Base-by-base conservation (phyloP, 2,113 vertebrate genomes). In the Micromys minutus region DNA sequence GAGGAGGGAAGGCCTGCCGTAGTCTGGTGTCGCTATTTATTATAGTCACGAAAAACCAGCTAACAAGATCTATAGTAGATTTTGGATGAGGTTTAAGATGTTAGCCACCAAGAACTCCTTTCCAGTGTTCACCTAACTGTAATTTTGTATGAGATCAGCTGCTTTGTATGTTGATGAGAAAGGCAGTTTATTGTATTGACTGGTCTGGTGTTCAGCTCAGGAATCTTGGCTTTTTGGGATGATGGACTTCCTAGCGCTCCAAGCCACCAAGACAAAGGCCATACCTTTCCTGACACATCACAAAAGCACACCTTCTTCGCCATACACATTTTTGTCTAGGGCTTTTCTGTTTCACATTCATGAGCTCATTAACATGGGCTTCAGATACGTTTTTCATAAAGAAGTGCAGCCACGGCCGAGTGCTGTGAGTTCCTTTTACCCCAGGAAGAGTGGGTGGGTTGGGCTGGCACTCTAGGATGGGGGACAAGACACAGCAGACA, bases 361-460 rank as follows among this genome's bases (percentile, higher is more conserved):
- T 16, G 45, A 61, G 50, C 45, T 90, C 61, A 26, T 47, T 63
- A 34, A 42, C 39, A n/a, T n/a, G 36, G 39, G 45, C 90, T 72
- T 89, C 45, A 45, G 83, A 74, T 96, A 42, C 39, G 57, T 91
- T 92, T 94, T 90, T 87, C 90, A 80, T 47, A 22, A 90, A 63
- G 72, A 94, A 95, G 69, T 65, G 31, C 39, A 92, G 71, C 19
- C 24, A 50, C 13, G 21, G 0, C 34, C 69, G 90, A 79, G 90
- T 94, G 77, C 55, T 50, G 57, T 84, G 57, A 22, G 67, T 74
- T 86, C 77, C 10, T 90, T 13, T 57, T 4, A 7, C 36, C 22
- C 52, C 29, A 24, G 5, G 12, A 93, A 76, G 65, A 86, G 57
- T 81, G 42, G 39, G 52, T 76, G 79, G 87, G 57, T 50, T 17